Percentiles rank a stretch among this genome's conserved stretches.
Conservation (phyloP, 2,797 vertebrate species). For the Oryzias dopingdopingensis region DNA sequence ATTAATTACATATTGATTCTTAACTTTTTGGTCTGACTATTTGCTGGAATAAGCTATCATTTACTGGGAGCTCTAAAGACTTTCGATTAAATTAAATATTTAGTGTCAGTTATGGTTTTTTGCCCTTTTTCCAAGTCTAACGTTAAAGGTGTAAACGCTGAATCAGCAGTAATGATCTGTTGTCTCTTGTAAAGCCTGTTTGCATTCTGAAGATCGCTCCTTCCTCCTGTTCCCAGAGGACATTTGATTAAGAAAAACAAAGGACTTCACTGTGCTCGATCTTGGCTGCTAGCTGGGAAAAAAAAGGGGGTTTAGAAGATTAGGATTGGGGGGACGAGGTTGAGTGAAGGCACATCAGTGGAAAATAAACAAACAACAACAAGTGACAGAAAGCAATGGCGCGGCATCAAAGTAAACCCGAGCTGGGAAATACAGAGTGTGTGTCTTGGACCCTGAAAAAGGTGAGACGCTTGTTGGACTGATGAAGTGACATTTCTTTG, state of each 20-base stretch:
- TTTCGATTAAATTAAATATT: constrained; percentile 67
- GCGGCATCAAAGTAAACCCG: constrained; percentile 52
- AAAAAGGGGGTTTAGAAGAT: constrained; percentile 24
- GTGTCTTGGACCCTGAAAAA: constrained; percentile 18
- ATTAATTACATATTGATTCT: constrained; percentile 75
- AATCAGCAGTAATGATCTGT: constrained; percentile 43
- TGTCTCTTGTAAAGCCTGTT: constrained; percentile 43
- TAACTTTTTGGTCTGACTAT: constrained; percentile 58
- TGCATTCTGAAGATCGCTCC: constrained; percentile 23
- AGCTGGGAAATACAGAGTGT: not conserved
- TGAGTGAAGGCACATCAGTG: constrained; percentile 25
- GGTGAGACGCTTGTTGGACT: constrained; percentile 22
- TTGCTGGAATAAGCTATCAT: constrained; percentile 55
- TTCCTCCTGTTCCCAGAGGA: constrained; percentile 35
- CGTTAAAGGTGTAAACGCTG: constrained; percentile 4
- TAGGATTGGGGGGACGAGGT: constrained; percentile 27
- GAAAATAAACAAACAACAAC: constrained; percentile 50
- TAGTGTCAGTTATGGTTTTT: constrained; percentile 39
- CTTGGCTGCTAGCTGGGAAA: constrained; percentile 17
- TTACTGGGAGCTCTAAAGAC: constrained; percentile 49
- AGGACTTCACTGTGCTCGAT: constrained; percentile 27
- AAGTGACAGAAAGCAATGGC: constrained; percentile 47
- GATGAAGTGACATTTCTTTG: constrained; percentile 17
- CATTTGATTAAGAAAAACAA: constrained; percentile 50
- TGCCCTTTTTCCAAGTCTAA: constrained; percentile 35